phyloP scores from a whole-genome alignment of 2,113 vertebrate species.

The Odocoileus virginianus region DNA sequence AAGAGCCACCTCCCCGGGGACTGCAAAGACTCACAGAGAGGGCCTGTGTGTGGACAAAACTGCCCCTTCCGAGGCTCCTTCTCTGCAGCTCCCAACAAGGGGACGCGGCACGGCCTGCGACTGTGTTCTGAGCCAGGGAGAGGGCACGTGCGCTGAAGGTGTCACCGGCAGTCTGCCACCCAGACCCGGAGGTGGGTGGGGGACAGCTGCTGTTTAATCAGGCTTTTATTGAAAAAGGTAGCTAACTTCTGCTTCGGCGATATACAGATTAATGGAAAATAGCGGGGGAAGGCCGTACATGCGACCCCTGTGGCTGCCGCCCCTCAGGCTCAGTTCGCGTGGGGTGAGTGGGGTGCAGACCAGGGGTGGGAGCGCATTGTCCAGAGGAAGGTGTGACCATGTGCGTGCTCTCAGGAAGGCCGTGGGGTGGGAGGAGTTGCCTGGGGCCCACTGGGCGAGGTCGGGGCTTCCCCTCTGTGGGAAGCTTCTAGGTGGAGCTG shows the following conservation, averaged over 20 bases:
- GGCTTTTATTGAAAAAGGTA: neutral
- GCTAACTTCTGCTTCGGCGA: neutral
- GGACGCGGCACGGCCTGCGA: rapidly evolving
- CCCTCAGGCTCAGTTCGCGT: rapidly evolving
- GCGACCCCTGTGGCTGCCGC: rapidly evolving
- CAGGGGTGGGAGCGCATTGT: neutral
- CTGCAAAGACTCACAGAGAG: too few species aligned
- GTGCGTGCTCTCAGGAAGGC: neutral
- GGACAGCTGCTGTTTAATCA: neutral
- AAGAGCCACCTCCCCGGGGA: rapidly evolving
- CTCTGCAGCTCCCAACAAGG: too few species aligned
- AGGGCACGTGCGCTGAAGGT: neutral
- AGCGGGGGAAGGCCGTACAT: rapidly evolving
- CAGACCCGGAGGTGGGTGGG: neutral
- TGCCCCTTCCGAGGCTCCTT: neutral
- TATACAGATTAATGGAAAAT: neutral
- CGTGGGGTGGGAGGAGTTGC: neutral
- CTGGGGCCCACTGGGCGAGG: neutral
- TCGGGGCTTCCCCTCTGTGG: rapidly evolving
- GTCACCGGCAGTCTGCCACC: neutral
- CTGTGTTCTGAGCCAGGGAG: neutral
- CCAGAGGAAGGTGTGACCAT: neutral
- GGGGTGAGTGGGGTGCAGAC: neutral
- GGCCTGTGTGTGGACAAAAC: rapidly evolving
- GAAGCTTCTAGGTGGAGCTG: neutral